A percentile compares a stretch with the other conserved stretches of the same genome.
Evolutionary conservation across 2,113 vertebrate species (phyloP).

Genomic region (Calidris pugnax): DNA sequence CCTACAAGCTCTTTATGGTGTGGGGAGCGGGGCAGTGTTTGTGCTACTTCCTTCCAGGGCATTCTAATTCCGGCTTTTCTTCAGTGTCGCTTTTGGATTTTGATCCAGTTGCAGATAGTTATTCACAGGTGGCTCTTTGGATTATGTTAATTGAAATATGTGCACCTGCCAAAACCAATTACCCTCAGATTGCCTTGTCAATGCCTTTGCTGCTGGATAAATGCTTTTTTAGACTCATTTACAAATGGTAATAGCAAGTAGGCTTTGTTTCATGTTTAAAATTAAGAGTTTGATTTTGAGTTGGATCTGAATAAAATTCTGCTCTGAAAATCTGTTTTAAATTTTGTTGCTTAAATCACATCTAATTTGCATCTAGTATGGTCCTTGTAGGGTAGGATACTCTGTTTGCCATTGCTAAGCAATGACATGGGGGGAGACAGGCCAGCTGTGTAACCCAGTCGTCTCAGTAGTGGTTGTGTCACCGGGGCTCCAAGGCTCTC

Average conservation of each 20-base stretch:
- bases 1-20: background rate
- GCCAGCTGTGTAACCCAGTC: background rate
- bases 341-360: background rate
- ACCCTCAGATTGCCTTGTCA: background rate
- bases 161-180: background rate
- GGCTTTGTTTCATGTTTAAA: background rate
- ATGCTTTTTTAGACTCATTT: background rate
- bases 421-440: background rate
- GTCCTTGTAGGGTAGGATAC: background rate
- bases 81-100: background rate
- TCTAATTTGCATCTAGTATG: background rate
- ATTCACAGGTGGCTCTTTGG: background rate
- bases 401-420: background rate
- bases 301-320: slow-evolving; percentile 1
- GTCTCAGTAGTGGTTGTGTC: background rate
- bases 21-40: background rate
- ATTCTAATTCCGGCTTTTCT: background rate
- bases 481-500: background rate
- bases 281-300: background rate
- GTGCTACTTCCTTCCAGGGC: background rate
- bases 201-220: slow-evolving; percentile 10
- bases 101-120: background rate
- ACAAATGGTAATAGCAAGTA: background rate
- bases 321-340: background rate
- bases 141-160: slow-evolving; percentile 15